These are phyloP conservation scores for Diloba caeruleocephala DNA, from an alignment of 2,888 invertebrate species.

Conservation along the genomic window DNA sequence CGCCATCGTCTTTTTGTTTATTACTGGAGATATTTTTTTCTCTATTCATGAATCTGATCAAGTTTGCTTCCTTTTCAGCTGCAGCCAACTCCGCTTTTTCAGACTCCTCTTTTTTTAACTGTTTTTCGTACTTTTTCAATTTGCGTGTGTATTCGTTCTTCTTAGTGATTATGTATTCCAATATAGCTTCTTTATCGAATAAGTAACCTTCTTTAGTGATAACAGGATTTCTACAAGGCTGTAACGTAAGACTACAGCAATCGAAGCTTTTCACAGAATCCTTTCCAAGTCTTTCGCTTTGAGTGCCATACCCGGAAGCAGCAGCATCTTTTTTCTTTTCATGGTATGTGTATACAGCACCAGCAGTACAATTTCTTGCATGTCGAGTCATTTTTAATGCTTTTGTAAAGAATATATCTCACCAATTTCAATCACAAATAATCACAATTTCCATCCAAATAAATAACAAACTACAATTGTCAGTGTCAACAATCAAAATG, in stretches of 20 bases:
- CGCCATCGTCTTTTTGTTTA: slow-evolving; percentile 49
- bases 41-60: slow-evolving; percentile 94
- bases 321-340: slow-evolving; percentile 99
- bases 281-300: slow-evolving; percentile 96
- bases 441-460: too few relatives aligned
- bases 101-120: slow-evolving; percentile 93
- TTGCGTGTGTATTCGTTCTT: slow-evolving; percentile 97
- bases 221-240: slow-evolving; percentile 98
- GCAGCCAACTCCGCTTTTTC: slow-evolving; percentile 92
- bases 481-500: too few relatives aligned
- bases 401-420: too few relatives aligned
- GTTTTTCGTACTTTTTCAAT: slow-evolving; percentile 97
- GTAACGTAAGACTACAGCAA: slow-evolving; percentile 98
- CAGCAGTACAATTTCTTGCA: slow-evolving; percentile 99
- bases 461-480: too few relatives aligned
- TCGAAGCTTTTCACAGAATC: slow-evolving; percentile 98
- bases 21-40: slow-evolving; percentile 93
- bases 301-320: slow-evolving; percentile 97
- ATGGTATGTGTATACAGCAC: slow-evolving; percentile 99
- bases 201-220: slow-evolving; percentile 95
- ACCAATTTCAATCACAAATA: too few relatives aligned
- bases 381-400: slow-evolving; percentile 98
- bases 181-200: slow-evolving; percentile 98
- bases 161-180: slow-evolving; percentile 98
- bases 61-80: slow-evolving; percentile 92